Evolutionary conservation across 1,140 invertebrate genomes (phyloP).

Genomic region (Nasonia longicornis): DNA sequence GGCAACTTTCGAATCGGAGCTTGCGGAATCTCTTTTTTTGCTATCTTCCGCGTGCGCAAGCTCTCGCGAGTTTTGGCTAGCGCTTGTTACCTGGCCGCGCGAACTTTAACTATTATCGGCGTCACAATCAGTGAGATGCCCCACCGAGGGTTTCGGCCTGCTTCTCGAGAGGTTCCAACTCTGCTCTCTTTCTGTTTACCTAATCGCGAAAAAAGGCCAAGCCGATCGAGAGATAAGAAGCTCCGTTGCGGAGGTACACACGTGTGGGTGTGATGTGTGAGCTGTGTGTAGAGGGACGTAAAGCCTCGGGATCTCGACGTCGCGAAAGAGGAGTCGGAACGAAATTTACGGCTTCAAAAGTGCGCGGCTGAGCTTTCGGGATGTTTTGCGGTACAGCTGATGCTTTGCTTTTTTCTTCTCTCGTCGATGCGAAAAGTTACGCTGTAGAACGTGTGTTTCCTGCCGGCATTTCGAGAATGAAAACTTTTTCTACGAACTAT

Average conservation of each 20-base stretch:
- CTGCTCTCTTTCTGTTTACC: background rate
- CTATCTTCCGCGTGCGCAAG: background rate
- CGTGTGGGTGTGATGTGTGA: no score
- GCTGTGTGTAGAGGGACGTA: background rate
- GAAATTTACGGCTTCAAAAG: conserved; percentile 14
- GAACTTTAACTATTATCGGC: conserved; percentile 58
- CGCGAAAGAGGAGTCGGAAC: background rate
- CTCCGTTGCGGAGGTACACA: background rate
- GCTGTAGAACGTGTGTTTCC: background rate
- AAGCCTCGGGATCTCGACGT: background rate
- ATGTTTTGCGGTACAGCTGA: background rate
- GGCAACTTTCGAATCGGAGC: conserved; percentile 6
- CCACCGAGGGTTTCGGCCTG: conserved; percentile 19
- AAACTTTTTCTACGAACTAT: background rate
- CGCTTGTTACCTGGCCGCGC: conserved; percentile 40
- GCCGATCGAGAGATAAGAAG: conserved; percentile 28
- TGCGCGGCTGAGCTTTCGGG: background rate
- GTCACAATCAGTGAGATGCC: conserved; percentile 43
- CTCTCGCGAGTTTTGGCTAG: conserved; percentile 29
- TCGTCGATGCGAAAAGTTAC: background rate
- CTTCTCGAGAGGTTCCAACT: conserved; percentile 44
- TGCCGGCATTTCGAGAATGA: no score
- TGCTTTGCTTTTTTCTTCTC: background rate
- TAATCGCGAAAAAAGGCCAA: conserved; percentile 27
- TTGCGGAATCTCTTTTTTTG: conserved; percentile 30